A percentile compares a stretch with the other conserved stretches of the same genome.
Evolutionary conservation across 2,797 vertebrate species (phyloP).

Genomic region (Sebastes diaconus): DNA sequence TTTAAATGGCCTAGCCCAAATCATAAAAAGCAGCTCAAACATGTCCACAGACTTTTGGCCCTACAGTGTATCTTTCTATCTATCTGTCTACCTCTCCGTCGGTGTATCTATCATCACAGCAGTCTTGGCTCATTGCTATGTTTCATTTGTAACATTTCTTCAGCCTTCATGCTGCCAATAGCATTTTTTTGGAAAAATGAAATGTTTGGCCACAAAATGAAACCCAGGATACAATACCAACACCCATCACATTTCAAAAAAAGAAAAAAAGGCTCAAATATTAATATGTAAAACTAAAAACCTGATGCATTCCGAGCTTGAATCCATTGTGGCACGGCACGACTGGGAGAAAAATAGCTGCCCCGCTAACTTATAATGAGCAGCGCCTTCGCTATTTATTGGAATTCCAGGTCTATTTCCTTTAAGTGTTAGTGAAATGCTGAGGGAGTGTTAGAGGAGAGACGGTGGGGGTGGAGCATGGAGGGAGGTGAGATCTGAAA

Average conservation of each 20-base stretch:
- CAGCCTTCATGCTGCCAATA: neutral
- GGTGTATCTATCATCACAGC: conserved; percentile 8
- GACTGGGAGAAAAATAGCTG: conserved; percentile 47
- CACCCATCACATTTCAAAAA: neutral
- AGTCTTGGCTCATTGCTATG: neutral
- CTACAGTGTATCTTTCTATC: too few species aligned
- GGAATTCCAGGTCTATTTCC: conserved; percentile 68
- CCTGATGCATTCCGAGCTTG: conserved; percentile 8
- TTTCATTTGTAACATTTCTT: conserved; percentile 13
- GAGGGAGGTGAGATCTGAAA: conserved; percentile 67
- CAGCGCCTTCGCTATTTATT: conserved; percentile 46
- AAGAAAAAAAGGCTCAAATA: conserved; percentile 6
- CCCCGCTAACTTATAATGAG: conserved; percentile 54
- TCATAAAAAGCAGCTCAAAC: neutral
- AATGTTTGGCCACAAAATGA: conserved; percentile 28
- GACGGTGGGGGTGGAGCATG: conserved; percentile 51
- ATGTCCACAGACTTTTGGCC: neutral
- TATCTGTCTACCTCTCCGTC: neutral
- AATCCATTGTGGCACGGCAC: conserved; percentile 6
- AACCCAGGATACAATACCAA: neutral
- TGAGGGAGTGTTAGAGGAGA: conserved; percentile 56
- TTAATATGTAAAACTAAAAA: conserved; percentile 49
- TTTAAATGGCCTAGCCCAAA: neutral
- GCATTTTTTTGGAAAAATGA: conserved; percentile 12
- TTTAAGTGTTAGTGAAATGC: conserved; percentile 71